Base-by-base conservation (phyloP, 2,113 vertebrate genomes). In the Paradoxurus hermaphroditus region DNA sequence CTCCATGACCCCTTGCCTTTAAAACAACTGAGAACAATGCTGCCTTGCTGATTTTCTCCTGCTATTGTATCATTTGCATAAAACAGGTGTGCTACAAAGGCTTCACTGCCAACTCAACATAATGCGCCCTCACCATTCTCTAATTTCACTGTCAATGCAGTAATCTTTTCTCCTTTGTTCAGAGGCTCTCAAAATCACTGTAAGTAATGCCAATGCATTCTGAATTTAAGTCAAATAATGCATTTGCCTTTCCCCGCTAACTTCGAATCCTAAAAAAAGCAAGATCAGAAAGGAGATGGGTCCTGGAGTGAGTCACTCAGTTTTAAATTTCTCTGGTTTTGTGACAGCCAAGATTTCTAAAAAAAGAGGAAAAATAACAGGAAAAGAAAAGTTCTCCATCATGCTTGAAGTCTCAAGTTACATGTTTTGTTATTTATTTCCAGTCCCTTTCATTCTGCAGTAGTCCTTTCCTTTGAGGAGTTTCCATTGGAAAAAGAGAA, bases 151-250 rank as follows among this genome's bases (percentile, higher is more conserved):
- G 90, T 95, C 89, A 90, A 9, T 16, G 79, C 68, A 90, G 59
- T 62, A 88, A 83, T 82, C 62, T 90, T 81, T 90, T 78, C 44
- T 82, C 77, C 36, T 85, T 82, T 93, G 94, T 94, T 88, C 87
- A 93, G 90, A 90, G 51, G 67, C 84, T 94, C 84, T 85, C 31
- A 23, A 39, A 72, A 95, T 75, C 83, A 79, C 75, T 78, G 63
- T 78, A 83, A 94, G 81, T 46, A 90, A 86, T 88, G 93, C 59
- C 85, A 73, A 23, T 41, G 51, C 90, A 51, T 19, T 39, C 46
- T 84, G 86, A 97, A 95, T 79, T 94, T 94, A 95, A 96, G 63
- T 93, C 90, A 87, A 95, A 88, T 62, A 93, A 81, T 63, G 68
- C 56, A 68, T 70, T 88, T 94, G 18, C 34, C 70, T 96, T 92